These are phyloP conservation scores for Tragulus kanchil DNA, from an alignment of 2,113 vertebrate genomes.

Conservation along the genomic window DNA sequence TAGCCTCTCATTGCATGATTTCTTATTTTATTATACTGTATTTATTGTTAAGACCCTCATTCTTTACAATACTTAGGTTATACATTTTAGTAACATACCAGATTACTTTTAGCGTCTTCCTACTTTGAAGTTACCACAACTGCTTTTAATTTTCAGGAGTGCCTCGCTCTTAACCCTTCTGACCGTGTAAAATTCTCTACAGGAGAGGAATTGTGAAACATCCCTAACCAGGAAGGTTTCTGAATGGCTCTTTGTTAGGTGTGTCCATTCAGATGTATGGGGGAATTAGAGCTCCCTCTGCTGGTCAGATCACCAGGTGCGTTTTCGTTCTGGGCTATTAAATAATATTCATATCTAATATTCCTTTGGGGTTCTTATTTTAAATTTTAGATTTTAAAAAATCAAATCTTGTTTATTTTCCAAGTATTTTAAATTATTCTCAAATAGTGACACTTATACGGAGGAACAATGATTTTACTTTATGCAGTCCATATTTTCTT, in stretches of 20 bases:
- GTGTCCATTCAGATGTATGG: accelerated
- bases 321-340: not conserved
- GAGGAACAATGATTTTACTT: conserved; percentile 5
- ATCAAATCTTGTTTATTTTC: conserved; percentile 3
- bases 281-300: conserved; percentile 66
- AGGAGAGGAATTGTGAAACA: not conserved
- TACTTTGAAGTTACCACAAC: not conserved
- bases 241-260: accelerated
- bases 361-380: not conserved
- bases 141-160: not conserved
- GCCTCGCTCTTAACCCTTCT: not conserved
- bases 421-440: not conserved
- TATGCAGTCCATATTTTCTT: not conserved
- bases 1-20: not conserved
- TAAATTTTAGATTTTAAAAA: not conserved
- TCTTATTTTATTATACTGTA: not conserved
- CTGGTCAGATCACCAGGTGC: conserved; percentile 21
- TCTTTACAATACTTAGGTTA: not conserved
- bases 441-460: not conserved
- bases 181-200: accelerated
- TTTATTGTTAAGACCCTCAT: not conserved
- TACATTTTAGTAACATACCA: not conserved
- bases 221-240: accelerated
- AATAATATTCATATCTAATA: not conserved
- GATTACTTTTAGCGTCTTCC: not conserved